A percentile compares a stretch with the other conserved stretches of the same genome.
Conservation (phyloP, 2,888 invertebrate species). For the Mallateleia sp. region DNA sequence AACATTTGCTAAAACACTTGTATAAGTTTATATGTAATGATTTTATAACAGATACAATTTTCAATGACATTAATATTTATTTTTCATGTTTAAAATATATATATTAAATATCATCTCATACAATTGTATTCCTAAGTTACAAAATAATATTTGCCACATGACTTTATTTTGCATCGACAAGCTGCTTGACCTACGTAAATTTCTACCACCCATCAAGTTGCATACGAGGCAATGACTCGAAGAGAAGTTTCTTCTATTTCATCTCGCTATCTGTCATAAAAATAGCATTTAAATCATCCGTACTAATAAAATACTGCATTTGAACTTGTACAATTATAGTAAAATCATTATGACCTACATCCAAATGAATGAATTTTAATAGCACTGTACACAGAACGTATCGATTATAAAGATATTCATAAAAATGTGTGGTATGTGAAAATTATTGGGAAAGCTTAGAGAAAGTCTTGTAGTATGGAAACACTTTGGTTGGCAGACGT, state of each 20-base stretch:
- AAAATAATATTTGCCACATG: no score
- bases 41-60: no score
- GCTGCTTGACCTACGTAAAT: no score
- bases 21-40: no score
- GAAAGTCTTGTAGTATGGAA: constrained; percentile 76
- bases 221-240: constrained; percentile 32
- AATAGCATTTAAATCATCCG: constrained; percentile 16
- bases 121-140: no score
- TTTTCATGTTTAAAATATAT: no score
- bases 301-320: constrained; percentile 11
- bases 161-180: no score
- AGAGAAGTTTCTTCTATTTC: constrained; percentile 35
- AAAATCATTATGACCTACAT: constrained; percentile 55
- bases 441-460: constrained; percentile 78
- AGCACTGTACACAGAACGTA: constrained; percentile 38
- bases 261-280: neutral
- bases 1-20: no score
- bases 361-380: constrained; percentile 61
- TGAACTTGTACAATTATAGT: constrained; percentile 50
- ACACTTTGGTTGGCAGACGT: constrained; percentile 53
- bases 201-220: no score
- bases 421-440: constrained; percentile 76
- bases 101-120: no score
- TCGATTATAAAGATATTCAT: constrained; percentile 74
- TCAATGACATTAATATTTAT: no score